phyloP scores from a whole-genome alignment of 2,797 vertebrate genomes.

The Heliangelus exortis region DNA sequence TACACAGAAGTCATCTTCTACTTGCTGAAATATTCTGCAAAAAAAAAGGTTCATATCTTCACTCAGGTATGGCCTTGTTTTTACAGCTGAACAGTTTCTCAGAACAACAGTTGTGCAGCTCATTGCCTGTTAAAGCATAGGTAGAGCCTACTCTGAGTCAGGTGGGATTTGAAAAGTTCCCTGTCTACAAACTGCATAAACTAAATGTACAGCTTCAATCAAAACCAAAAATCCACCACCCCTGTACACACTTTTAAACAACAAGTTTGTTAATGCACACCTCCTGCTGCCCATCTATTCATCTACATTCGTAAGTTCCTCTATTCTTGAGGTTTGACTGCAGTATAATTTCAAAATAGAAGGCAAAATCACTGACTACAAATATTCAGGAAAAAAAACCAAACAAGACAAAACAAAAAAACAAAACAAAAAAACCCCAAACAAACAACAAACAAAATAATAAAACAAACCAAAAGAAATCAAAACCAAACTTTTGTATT shows the following conservation, averaged over 20 bases:
- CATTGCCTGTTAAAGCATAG: not conserved
- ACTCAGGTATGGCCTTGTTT: not conserved
- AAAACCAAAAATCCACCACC: not conserved
- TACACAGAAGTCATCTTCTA: not conserved
- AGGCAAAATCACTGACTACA: not conserved
- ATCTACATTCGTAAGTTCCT: not conserved
- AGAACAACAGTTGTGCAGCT: not conserved
- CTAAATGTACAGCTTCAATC: not conserved
- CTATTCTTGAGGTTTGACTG: not conserved
- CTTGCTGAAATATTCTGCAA: not conserved
- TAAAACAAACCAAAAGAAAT: too few species aligned
- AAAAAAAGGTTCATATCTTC: not conserved
- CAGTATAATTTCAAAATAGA: not conserved
- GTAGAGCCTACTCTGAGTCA: not conserved
- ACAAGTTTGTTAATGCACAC: not conserved
- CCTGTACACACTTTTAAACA: not conserved
- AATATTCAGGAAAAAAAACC: not conserved
- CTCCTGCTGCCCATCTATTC: not conserved
- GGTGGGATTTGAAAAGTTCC: not conserved
- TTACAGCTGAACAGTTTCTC: constrained; percentile 17
- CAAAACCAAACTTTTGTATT: not conserved
- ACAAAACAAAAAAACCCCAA: not conserved
- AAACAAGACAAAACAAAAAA: too few species aligned
- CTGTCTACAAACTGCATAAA: not conserved
- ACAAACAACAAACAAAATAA: too few species aligned